Evolutionary conservation across 2,113 vertebrate species (phyloP).

Genomic region (Crotalus helleri): DNA sequence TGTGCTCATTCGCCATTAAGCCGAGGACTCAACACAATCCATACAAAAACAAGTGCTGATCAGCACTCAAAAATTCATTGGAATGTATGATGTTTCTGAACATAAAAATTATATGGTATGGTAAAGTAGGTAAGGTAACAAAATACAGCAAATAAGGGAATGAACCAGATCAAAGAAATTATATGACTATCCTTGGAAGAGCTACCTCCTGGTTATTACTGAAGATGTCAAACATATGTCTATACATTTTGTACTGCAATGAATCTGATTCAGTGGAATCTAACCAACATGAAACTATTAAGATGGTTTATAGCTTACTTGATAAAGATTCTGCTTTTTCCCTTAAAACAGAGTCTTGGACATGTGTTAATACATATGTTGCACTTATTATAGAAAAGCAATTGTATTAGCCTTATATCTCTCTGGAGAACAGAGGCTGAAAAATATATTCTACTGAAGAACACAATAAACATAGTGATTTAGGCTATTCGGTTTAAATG

Average conservation of each 20-base stretch:
- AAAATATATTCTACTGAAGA: constrained; percentile 26
- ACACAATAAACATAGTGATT: not conserved
- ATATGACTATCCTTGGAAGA: not conserved
- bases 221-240: not conserved
- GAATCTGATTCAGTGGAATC: not conserved
- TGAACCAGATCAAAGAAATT: too few relatives aligned
- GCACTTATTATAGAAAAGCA: not conserved
- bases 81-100: too few relatives aligned
- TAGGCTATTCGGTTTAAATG: not conserved
- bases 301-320: constrained; percentile 26
- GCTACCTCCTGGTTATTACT: not conserved
- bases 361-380: constrained; percentile 24
- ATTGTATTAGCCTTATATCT: constrained; percentile 24
- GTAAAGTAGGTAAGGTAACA: too few relatives aligned
- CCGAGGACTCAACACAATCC: too few relatives aligned
- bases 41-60: too few relatives aligned
- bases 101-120: too few relatives aligned
- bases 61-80: too few relatives aligned
- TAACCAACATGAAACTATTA: constrained; percentile 6
- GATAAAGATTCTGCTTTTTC: constrained; percentile 23
- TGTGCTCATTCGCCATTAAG: too few relatives aligned
- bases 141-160: too few relatives aligned
- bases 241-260: not conserved
- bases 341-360: constrained; percentile 11
- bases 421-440: constrained; percentile 26